These are phyloP conservation scores for Isaurus tuberculatus DNA, from an alignment of 92 coral and sea anemone genomes.

Conservation along the genomic window DNA sequence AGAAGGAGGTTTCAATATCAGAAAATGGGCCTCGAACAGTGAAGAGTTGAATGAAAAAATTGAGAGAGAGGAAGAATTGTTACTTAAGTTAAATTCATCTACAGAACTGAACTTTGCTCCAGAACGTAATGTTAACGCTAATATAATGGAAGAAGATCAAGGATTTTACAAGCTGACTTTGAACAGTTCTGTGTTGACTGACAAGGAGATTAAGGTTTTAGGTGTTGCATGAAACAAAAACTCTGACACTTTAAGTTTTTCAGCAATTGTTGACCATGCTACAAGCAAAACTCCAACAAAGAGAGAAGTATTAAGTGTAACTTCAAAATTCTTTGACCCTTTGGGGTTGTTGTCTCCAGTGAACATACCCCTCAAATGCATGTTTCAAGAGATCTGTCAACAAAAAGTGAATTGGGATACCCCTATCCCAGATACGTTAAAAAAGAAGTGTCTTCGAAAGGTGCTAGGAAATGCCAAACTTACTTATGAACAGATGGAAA, in stretches of 20 bases:
- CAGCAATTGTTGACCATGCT: slow-evolving; percentile 36
- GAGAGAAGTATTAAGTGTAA: slow-evolving; percentile 41
- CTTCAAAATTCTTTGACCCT: slow-evolving; percentile 63
- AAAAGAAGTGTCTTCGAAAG: slow-evolving; percentile 6
- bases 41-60: not conserved
- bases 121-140: slow-evolving; percentile 1
- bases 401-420: slow-evolving; percentile 55
- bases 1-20: slow-evolving; percentile 33
- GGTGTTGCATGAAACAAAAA: slow-evolving; percentile 62
- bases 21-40: slow-evolving; percentile 1
- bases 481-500: not conserved
- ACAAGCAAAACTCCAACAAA: slow-evolving; percentile 31
- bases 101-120: not conserved
- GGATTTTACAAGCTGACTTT: slow-evolving; percentile 40
- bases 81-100: not conserved
- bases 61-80: not conserved
- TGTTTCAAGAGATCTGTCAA: slow-evolving; percentile 63
- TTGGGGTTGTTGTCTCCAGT: slow-evolving; percentile 63
- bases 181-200: slow-evolving; percentile 37
- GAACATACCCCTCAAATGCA: slow-evolving; percentile 44
- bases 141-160: slow-evolving; percentile 43
- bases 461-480: slow-evolving; percentile 43
- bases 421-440: not conserved
- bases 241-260: slow-evolving; percentile 59
- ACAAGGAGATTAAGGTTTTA: slow-evolving; percentile 52